These are phyloP conservation scores for Ophiothrix spiculata DNA, from an alignment of 35 echinoderm and acorn worm genomes.

Conservation along the genomic window DNA sequence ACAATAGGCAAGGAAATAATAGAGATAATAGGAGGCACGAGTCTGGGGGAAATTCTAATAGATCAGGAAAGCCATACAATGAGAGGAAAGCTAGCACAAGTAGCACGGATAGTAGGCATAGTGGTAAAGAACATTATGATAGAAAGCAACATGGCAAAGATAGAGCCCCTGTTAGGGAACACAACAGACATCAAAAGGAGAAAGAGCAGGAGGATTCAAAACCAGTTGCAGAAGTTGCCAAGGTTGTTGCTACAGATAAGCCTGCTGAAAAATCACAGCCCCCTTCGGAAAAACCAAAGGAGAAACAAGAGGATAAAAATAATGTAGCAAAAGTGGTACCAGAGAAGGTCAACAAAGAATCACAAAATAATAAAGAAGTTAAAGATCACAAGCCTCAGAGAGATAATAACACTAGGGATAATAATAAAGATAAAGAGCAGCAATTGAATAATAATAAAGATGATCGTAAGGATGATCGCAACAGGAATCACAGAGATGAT, in stretches of 20 bases:
- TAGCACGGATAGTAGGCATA: slow-evolving; percentile 5
- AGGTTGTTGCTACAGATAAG: not conserved
- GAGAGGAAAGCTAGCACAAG: not conserved
- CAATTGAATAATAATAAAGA: not conserved
- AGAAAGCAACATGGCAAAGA: not conserved
- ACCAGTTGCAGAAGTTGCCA: slow-evolving; percentile 13
- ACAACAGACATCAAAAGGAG: not conserved
- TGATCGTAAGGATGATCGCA: not conserved
- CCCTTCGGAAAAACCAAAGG: not conserved
- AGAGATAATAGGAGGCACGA: not conserved
- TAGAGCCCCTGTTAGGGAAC: not conserved
- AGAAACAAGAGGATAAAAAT: slow-evolving; percentile 36
- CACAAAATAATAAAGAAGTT: slow-evolving; percentile 23
- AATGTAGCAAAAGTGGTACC: slow-evolving; percentile 2
- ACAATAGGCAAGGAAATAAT: not conserved
- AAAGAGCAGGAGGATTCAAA: not conserved
- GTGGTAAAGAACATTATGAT: not conserved
- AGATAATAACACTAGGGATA: not conserved
- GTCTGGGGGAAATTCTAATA: not conserved
- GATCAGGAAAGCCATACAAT: not conserved
- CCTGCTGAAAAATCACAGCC: not conserved
- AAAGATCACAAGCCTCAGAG: not conserved
- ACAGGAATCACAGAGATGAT: not conserved
- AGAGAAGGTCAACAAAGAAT: slow-evolving; percentile 30
- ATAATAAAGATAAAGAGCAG: not conserved